Evolutionary conservation across 2,113 vertebrate species (phyloP), one percentile per base, ranked within the genome.

Genomic region (Clupea harengus): DNA sequence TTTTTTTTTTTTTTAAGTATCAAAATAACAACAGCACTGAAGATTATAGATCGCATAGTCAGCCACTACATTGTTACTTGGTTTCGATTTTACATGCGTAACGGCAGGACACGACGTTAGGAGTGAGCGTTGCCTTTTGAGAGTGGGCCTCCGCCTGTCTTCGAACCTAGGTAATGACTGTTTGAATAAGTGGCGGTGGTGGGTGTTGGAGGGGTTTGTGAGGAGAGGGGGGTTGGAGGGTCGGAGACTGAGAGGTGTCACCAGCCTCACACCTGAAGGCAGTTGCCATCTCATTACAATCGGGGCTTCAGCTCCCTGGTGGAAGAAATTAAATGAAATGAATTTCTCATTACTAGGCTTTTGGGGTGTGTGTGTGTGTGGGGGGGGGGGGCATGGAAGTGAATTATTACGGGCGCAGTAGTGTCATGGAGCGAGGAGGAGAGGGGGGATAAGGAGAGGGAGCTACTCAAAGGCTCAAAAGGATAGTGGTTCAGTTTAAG

Each of bases 271-370:
- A 39, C 81, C 45, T 57, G 84, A 50, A 81, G 82, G 25, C 72
- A 81, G 54, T 82, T 45, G 8, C 44, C 32, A 46, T 67, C 86
- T 87, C 64, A 87, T 89, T 85, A 87, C 13, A 18, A 87, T 85
- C 25, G 52, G 82, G 83, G 72, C 84, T 49, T 28, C 20, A 82
- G 82, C 67, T 49, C 52, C 17, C 32, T 22, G 20, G 32, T 6
- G 4, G 25, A 28, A 39, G 52, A 78, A 50, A 60, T 67, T 64
- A 87, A 85, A 87, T 49, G 84, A 89, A 87, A 88, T 64, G 39
- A 85, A 67, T 85, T 85, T 82, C 81, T 86, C 84, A 87, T 87
- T 86, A 85, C 80, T 20, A 75, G 50, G 81, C 81, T 81, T 10
- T n/a, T 85, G 50, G 72, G 46, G 47, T 49, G 32, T 81, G 72